These are phyloP conservation scores for Eutolmus rufibarbis DNA, from an alignment of 2,888 invertebrate species.

Conservation along the genomic window DNA sequence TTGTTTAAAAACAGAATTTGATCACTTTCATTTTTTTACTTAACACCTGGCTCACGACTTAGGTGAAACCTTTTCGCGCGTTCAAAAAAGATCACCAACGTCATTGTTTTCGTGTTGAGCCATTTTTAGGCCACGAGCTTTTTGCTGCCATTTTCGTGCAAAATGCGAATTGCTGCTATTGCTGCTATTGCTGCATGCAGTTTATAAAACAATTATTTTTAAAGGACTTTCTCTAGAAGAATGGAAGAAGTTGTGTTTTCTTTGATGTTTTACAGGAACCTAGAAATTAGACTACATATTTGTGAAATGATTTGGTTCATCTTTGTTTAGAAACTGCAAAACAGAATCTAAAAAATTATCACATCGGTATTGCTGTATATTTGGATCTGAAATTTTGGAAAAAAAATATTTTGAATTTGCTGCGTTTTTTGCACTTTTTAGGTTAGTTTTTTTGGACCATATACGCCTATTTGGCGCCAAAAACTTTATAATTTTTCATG, in stretches of 20 bases:
- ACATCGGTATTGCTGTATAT: no score
- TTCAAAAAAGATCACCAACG: neutral
- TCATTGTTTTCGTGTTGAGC: neutral
- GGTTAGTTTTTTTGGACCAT: no score
- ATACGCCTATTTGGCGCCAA: no score
- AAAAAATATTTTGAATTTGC: no score
- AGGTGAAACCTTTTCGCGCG: constrained; percentile 4
- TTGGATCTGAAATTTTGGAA: no score
- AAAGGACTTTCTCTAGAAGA: neutral
- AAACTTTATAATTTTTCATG: no score
- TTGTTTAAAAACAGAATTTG: constrained; percentile 7
- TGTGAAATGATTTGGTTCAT: neutral
- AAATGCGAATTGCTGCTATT: neutral
- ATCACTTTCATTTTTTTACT: constrained; percentile 29
- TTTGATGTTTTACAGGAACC: neutral
- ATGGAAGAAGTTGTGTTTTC: neutral
- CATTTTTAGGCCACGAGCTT: neutral
- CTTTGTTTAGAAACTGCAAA: neutral
- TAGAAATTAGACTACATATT: neutral
- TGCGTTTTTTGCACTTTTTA: no score
- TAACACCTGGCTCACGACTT: constrained; percentile 8
- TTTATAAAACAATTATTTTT: neutral
- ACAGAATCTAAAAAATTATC: no score
- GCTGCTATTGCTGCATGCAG: neutral
- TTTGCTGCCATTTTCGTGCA: neutral